Evolutionary conservation across 2,113 vertebrate genomes (phyloP), one percentile per base, ranked within the genome.

Genomic region (Fregata magnificens): DNA sequence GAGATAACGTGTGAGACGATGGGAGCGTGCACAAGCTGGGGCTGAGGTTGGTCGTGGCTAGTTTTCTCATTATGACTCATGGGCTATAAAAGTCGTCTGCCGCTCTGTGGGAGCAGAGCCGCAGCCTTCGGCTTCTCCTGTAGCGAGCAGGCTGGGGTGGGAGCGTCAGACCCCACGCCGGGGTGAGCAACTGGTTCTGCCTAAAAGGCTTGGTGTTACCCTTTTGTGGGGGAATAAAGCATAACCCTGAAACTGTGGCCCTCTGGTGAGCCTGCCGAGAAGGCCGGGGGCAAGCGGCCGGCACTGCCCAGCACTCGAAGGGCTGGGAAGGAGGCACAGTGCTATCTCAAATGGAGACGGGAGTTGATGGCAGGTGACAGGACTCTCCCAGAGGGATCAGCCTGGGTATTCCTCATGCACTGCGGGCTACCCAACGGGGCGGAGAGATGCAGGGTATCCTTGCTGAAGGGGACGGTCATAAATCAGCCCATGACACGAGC

Each of bases 221-320:
- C 26, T 21, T 8, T 4, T 66, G 14, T 20, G 18, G 20, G 26
- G 16, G 17, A 67, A 40, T 14, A 66, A 91, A 78, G 19, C 3
- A 21, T 53, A 31, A 55, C 7, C 17, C 42, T 58, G 52, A 59
- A 84, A 25, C 13, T 2, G 9, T 26, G 47, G 15, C 29, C 16
- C 14, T 18, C 9, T 4, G 3, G 5, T 24, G 52, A 50, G 42
- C 16, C 71, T 69, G 52, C 58, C 20, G 45, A 84, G 88, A 55
- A 42, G 40, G 7, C 5, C 2, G 4, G 53, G 50, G 58, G 25
- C 80, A 45, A 45, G 36, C 6, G 20, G 63, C 13, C 72, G 69
- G 38, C 0, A 0, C 5, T 44, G n/a, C 55, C 65, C 7, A 42
- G 42, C 0, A 0, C 50, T 62, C 5, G 2, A 40, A 65, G 55